A percentile compares a stretch with the other conserved stretches of the same genome.
Conservation (phyloP, 2,797 vertebrate genomes). For the Halcyon badia region DNA sequence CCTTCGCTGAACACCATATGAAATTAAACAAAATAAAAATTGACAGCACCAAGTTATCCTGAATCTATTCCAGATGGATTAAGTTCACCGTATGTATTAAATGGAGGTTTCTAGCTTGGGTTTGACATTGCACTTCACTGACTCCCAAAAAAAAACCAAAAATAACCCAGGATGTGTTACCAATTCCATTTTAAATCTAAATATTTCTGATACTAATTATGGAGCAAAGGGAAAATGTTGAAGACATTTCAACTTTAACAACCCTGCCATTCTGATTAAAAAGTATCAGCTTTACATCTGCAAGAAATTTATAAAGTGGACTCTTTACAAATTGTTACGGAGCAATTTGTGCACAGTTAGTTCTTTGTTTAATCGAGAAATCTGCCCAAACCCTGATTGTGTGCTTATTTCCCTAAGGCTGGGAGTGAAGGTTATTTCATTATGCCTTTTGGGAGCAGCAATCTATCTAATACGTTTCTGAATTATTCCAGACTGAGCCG, state of each 20-base stretch:
- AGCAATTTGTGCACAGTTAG: slow-evolving; percentile 86
- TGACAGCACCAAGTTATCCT: slow-evolving; percentile 75
- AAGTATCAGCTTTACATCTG: slow-evolving; percentile 86
- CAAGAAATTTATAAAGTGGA: slow-evolving; percentile 87
- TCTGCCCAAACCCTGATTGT: slow-evolving; percentile 86
- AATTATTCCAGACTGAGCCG: slow-evolving; percentile 90
- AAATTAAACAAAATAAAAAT: slow-evolving; percentile 80
- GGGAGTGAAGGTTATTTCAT: slow-evolving; percentile 90
- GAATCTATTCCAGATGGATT: slow-evolving; percentile 76
- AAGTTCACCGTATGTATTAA: slow-evolving; percentile 42
- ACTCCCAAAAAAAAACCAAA: slow-evolving; percentile 60
- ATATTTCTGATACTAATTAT: slow-evolving; percentile 80
- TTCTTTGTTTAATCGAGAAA: slow-evolving; percentile 88
- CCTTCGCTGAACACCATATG: slow-evolving; percentile 67
- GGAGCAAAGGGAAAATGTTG: slow-evolving; percentile 57
- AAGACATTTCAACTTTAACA: slow-evolving; percentile 73
- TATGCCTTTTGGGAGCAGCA: slow-evolving; percentile 86
- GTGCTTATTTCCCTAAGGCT: slow-evolving; percentile 87
- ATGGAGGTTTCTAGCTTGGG: slow-evolving; percentile 34
- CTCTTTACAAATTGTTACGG: slow-evolving; percentile 88
- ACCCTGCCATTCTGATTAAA: slow-evolving; percentile 79
- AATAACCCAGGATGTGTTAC: slow-evolving; percentile 68
- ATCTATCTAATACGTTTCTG: slow-evolving; percentile 91
- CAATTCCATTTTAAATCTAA: slow-evolving; percentile 76
- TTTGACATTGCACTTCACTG: slow-evolving; percentile 60